Base-by-base conservation (phyloP, 2,888 invertebrate species). In the Hypolimnas misippus region DNA sequence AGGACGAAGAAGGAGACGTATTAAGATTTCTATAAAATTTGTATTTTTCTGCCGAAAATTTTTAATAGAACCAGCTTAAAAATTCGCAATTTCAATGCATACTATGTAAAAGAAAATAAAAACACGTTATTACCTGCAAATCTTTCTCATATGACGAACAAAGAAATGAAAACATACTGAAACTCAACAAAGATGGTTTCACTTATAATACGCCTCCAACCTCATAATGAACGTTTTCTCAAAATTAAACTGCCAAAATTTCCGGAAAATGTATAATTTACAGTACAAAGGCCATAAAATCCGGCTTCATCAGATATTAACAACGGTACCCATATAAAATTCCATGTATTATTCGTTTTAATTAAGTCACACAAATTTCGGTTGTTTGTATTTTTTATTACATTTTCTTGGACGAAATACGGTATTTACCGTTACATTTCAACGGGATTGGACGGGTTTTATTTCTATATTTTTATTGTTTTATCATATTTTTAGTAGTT, bases 321-420 rank as follows among this genome's bases (percentile, higher is more conserved):
- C 54, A 54, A 60, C 38, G 38, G 35, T n/a, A 19, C 46, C 49
- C 49, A 49, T 49, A 49, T 38, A 49, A 60, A 60, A 60, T 31
- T 44, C 44, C 29, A 54, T 38, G 60, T 54, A 60, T 54, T 60
- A 44, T 54, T 46, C 54, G 53, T 60, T 60, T 54, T 60, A 60
- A 60, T 54, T 54, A 54, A 50, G 38, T 60, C 38, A 16, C 60
- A 29, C 16, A 38, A 35, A 53, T 59, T 54, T 49, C 25, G 21
- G 35, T 5, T 60, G 38, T 46, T 52, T 35, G 21, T 31, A 40
- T 44, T 19, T 44, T 35, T 57, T 57, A 50, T 55, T 46, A 25
- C 35, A 16, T 57, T 58, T 58, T 29, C 42, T 44, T 44, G 7
- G 17, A 14, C 42, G 42, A 44, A 38, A 38, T n/a, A 12, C 12